Base-by-base conservation (phyloP, 2,888 invertebrate genomes). In the Leptinotarsa tumamoca region DNA sequence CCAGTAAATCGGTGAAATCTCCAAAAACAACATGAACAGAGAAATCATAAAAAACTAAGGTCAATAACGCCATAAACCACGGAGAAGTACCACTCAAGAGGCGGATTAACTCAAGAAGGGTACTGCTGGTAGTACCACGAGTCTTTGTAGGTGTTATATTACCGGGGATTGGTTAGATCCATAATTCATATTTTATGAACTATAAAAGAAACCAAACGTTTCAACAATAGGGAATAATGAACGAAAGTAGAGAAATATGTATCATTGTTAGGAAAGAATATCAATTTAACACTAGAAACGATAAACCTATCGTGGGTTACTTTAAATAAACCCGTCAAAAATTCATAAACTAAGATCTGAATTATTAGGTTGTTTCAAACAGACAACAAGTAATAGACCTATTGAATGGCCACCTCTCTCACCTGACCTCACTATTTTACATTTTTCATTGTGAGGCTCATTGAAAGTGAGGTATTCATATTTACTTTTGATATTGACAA, bases 81-180 rank as follows among this genome's bases (percentile, higher is more conserved):
- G 63, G 10, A 63, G 67, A 67, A 49, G 67, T 51, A 67, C 51
- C 51, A 51, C 51, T 50, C 15, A 23, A 49, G 50, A 67, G 27
- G 67, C 21, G 13, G 69, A 52, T 52, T 27, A 69, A 69, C 33
- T 69, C 54, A 52, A 69, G 69, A 69, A 56, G 69, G 69, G 51
- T 43, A 69, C 69, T 69, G 4, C n/a, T 4, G 33, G 27, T 43
- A 43, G 68, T 56, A 69, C 33, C 27, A 14, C 15, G 13, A 68
- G 17, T 43, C 23, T 68, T 68, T 68, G 51, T 68, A 56, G 69
- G 69, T 69, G 69, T 69, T 23, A 17, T 52, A 21, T 54, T 68
- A 68, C 23, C 15, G 33, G 68, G 23, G 7, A 54, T 54, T 52
- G 52, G 68, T 68, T 23, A 15, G 0, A 52, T 52, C 18, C 68